phyloP scores from a whole-genome alignment of 2,797 vertebrate species.

The Cossypha niveicapilla region DNA sequence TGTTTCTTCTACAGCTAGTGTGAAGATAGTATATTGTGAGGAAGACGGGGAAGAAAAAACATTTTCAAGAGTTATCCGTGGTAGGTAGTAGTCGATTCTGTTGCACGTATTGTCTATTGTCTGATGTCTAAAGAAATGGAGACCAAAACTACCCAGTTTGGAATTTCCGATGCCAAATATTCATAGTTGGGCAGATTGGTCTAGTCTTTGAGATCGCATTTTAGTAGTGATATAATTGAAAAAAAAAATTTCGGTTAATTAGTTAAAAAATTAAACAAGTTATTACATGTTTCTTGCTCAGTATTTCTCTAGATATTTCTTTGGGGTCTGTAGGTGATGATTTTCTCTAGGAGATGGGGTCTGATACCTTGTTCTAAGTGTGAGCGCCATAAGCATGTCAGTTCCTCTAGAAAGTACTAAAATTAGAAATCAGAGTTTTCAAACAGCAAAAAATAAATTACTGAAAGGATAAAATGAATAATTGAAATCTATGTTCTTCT shows the following conservation, averaged over 20 bases:
- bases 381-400: not conserved
- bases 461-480: not conserved
- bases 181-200: not conserved
- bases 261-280: not conserved
- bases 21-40: conserved; percentile 80
- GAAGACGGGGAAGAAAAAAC: conserved; percentile 78
- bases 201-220: not conserved
- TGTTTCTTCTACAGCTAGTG: conserved; percentile 77
- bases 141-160: not conserved
- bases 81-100: conserved; percentile 58
- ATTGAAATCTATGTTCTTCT: not conserved
- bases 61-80: conserved; percentile 82
- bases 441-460: not conserved
- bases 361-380: not conserved
- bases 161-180: not conserved
- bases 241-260: not conserved
- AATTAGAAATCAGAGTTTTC: not conserved
- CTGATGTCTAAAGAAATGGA: not conserved
- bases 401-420: not conserved
- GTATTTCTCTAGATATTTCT: not conserved
- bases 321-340: not conserved
- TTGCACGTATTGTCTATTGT: not conserved
- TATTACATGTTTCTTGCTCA: not conserved
- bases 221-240: not conserved
- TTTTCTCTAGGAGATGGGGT: not conserved